Percentiles rank a stretch among this genome's conserved stretches.
phyloP scores from a whole-genome alignment of 1,140 invertebrate genomes.

The Aphelinus certus region DNA sequence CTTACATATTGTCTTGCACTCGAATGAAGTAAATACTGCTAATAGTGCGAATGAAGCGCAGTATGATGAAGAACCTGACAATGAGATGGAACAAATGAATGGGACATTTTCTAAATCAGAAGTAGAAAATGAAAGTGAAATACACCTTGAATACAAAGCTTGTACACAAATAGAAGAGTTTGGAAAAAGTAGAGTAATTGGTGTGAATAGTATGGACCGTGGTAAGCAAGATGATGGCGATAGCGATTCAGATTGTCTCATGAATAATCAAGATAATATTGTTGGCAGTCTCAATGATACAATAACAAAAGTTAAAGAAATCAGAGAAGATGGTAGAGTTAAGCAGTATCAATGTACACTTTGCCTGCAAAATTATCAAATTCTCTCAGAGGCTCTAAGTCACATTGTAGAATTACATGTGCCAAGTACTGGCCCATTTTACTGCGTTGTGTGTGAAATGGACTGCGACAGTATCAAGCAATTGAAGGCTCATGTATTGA shows the following conservation, averaged over 20 bases:
- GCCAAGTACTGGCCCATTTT: conserved; percentile 58
- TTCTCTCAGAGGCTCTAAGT: conserved; percentile 49
- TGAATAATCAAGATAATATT: conserved; percentile 50
- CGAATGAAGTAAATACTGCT: conserved; percentile 2
- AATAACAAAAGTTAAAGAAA: conserved; percentile 60
- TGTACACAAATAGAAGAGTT: no score
- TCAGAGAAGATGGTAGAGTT: conserved; percentile 46
- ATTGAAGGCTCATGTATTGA: conserved; percentile 57
- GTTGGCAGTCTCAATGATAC: conserved; percentile 60
- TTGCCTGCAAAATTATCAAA: conserved; percentile 56
- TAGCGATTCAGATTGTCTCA: conserved; percentile 40
- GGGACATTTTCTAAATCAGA: not conserved
- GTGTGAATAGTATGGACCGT: not conserved
- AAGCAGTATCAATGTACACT: conserved; percentile 61
- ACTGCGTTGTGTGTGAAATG: conserved; percentile 62
- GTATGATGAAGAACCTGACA: not conserved
- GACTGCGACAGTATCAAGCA: conserved; percentile 56
- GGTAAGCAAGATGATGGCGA: not conserved
- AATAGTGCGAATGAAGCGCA: not conserved
- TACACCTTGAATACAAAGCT: conserved; percentile 19
- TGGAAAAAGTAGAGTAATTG: not conserved
- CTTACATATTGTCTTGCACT: conserved; percentile 8
- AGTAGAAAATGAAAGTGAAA: not conserved
- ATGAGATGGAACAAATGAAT: not conserved
- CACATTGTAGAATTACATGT: conserved; percentile 61